phyloP scores from a whole-genome alignment of 2,113 vertebrate genomes.

The Clarias magur region DNA sequence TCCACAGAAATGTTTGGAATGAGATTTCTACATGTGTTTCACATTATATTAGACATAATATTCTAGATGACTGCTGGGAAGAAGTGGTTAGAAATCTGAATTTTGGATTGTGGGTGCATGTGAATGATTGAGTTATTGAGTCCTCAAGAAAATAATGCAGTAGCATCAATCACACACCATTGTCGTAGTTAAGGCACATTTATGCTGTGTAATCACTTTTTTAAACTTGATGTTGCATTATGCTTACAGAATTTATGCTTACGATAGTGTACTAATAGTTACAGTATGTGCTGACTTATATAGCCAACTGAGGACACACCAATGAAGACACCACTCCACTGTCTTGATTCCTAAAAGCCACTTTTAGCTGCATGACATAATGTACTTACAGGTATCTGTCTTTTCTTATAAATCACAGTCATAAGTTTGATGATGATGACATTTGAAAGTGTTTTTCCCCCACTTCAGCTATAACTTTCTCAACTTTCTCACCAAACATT shows the following conservation, averaged over 20 bases:
- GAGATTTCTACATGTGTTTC: not conserved
- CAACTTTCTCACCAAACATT: not conserved
- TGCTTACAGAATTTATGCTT: not conserved
- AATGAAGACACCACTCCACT: not conserved
- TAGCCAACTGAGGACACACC: not conserved
- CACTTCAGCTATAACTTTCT: not conserved
- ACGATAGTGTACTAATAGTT: not conserved
- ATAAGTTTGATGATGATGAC: too few species aligned
- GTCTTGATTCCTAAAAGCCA: not conserved
- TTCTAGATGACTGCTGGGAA: not conserved
- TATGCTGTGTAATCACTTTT: not conserved
- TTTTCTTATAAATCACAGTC: not conserved
- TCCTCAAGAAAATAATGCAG: conserved; percentile 10
- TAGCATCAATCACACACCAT: conserved; percentile 6
- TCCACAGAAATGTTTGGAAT: not conserved
- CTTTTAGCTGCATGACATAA: not conserved
- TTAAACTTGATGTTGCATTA: not conserved
- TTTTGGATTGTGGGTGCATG: not conserved
- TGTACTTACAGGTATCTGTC: not conserved
- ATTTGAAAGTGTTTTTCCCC: not conserved
- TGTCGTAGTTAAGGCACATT: not conserved
- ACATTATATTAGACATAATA: not conserved
- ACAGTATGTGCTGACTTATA: not conserved
- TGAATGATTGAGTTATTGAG: not conserved
- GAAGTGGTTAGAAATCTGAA: not conserved